A percentile compares a stretch with the other conserved stretches of the same genome.
phyloP scores from a whole-genome alignment of 2,888 invertebrate genomes.

The Synanthedon formicaeformis region DNA sequence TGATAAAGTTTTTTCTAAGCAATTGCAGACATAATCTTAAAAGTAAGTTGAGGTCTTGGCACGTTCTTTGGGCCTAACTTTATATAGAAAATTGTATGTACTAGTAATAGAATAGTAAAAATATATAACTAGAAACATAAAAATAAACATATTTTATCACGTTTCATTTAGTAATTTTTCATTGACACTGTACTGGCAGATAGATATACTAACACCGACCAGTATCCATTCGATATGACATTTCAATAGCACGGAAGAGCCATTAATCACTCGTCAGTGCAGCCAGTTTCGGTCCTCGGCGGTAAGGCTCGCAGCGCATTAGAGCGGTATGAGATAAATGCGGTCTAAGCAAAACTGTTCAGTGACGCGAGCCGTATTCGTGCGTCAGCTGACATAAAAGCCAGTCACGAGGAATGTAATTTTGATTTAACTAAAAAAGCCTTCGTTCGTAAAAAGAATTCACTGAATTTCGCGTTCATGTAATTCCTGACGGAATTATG shows the following conservation, averaged over 20 bases:
- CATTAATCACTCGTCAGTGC: not conserved
- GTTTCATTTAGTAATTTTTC: too few relatives aligned
- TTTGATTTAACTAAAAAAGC: not conserved
- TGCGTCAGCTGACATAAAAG: slow-evolving; percentile 2
- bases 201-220: not conserved
- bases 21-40: too few relatives aligned
- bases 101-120: too few relatives aligned
- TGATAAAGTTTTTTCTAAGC: too few relatives aligned
- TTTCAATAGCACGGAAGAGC: not conserved
- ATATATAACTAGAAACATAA: too few relatives aligned
- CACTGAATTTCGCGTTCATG: too few relatives aligned
- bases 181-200: too few relatives aligned
- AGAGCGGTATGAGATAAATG: not conserved
- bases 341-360: not conserved
- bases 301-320: not conserved
- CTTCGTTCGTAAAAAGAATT: not conserved
- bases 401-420: slow-evolving; percentile 2
- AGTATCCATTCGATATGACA: not conserved
- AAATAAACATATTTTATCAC: too few relatives aligned
- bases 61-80: too few relatives aligned
- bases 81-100: too few relatives aligned
- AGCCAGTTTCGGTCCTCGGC: not conserved
- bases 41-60: too few relatives aligned
- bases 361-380: slow-evolving; percentile 2
- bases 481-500: too few relatives aligned